Evolutionary conservation across 2,888 invertebrate genomes (phyloP).

Genomic region (Bimastos eiseni): DNA sequence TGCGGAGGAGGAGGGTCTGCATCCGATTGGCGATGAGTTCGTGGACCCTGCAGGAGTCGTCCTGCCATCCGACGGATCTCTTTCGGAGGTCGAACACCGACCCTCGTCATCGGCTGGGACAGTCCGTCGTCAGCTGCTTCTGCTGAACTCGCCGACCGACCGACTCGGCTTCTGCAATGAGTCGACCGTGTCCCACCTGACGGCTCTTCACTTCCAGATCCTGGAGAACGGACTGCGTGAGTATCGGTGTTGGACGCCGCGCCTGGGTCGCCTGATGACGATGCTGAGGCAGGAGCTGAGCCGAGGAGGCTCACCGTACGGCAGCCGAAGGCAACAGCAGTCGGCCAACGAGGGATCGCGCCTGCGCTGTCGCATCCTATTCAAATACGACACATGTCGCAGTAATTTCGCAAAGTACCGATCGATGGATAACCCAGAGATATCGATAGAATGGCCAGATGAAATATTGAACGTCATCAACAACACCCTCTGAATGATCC

Average conservation of each 20-base stretch:
- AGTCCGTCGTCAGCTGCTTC: neutral
- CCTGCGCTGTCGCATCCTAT: conserved; percentile 30
- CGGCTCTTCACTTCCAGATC: conserved; percentile 13
- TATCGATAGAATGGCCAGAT: conserved; percentile 28
- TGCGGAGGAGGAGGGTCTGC: neutral
- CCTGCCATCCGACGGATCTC: neutral
- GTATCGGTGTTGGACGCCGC: conserved; percentile 14
- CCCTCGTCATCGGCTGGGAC: neutral
- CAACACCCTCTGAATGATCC: neutral
- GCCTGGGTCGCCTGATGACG: neutral
- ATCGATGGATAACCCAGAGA: conserved; percentile 25
- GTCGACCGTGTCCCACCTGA: conserved; percentile 1
- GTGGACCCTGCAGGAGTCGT: neutral
- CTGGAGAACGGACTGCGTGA: neutral
- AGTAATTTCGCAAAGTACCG: conserved; percentile 23
- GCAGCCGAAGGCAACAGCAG: neutral
- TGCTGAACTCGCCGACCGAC: conserved; percentile 22
- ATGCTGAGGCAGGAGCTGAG: neutral
- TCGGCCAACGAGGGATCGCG: conserved; percentile 26
- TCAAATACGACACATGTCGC: conserved; percentile 28
- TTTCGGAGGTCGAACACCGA: too few relatives aligned
- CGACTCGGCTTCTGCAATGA: conserved; percentile 9
- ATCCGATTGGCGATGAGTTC: conserved; percentile 7
- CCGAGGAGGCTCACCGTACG: neutral
- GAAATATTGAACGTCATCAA: conserved; percentile 21